Evolutionary conservation across 2,113 vertebrate genomes (phyloP).

Genomic region (Astur gentilis): DNA sequence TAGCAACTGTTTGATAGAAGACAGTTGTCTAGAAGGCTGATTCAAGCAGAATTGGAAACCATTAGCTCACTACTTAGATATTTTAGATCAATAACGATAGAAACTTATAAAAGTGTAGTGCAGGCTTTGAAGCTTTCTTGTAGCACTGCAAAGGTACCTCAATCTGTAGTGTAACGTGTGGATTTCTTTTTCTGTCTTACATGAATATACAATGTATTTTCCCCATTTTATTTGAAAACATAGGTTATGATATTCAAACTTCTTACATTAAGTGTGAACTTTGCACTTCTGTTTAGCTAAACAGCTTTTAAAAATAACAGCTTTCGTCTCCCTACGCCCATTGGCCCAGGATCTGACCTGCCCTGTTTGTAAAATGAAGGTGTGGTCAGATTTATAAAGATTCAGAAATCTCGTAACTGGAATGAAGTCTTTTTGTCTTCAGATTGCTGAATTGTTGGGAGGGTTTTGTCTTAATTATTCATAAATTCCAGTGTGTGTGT

Average conservation of each 20-base stretch:
- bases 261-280: not conserved
- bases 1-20: not conserved
- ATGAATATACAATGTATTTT: not conserved
- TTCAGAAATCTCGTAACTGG: not conserved
- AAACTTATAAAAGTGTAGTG: not conserved
- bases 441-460: not conserved
- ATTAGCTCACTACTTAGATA: not conserved
- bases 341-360: not conserved
- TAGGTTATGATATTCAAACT: not conserved
- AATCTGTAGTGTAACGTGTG: fast-evolving
- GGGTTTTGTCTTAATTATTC: not conserved
- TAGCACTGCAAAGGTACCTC: not conserved
- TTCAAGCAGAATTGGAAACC: not conserved
- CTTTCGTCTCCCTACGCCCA: no score
- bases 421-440: not conserved
- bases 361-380: not conserved
- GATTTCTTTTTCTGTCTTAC: not conserved
- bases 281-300: not conserved
- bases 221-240: not conserved
- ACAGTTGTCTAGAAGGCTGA: not conserved
- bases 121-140: not conserved
- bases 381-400: not conserved
- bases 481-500: not conserved
- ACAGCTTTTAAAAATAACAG: not conserved
- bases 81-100: not conserved